These are phyloP conservation scores for Heterodera carotae DNA, from an alignment of 1,140 invertebrate species.

Conservation along the genomic window DNA sequence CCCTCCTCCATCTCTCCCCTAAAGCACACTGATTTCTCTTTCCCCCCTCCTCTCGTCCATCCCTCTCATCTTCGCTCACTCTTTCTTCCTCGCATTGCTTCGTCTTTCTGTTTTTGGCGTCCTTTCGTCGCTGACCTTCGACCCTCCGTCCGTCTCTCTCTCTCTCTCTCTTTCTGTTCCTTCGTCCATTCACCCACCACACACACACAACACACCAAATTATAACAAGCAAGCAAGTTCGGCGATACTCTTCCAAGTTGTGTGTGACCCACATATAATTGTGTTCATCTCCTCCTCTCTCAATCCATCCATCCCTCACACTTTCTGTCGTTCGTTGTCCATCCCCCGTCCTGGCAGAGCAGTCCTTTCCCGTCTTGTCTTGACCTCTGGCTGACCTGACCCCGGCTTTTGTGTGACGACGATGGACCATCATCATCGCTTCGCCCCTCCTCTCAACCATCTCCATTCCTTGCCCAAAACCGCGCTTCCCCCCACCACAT, in stretches of 20 bases:
- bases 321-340: background rate
- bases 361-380: conserved; percentile 3
- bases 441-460: background rate
- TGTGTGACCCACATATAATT: conserved; percentile 7
- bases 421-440: conserved; percentile 2
- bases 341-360: background rate
- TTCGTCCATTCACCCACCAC: background rate
- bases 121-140: conserved; percentile 9
- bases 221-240: background rate
- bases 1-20: background rate
- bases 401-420: conserved; percentile 1
- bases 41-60: background rate
- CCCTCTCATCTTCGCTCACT: background rate
- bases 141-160: conserved; percentile 5
- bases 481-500: background rate
- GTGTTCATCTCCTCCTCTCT: background rate
- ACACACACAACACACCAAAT: background rate
- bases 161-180: too few species aligned
- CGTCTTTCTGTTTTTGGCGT: conserved; percentile 5
- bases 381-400: background rate
- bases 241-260: background rate
- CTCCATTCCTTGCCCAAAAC: background rate
- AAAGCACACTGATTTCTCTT: background rate
- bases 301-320: background rate
- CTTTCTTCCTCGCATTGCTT: background rate